Conservation (phyloP, 2,113 vertebrate species). For the Corydoras sp. region DNA sequence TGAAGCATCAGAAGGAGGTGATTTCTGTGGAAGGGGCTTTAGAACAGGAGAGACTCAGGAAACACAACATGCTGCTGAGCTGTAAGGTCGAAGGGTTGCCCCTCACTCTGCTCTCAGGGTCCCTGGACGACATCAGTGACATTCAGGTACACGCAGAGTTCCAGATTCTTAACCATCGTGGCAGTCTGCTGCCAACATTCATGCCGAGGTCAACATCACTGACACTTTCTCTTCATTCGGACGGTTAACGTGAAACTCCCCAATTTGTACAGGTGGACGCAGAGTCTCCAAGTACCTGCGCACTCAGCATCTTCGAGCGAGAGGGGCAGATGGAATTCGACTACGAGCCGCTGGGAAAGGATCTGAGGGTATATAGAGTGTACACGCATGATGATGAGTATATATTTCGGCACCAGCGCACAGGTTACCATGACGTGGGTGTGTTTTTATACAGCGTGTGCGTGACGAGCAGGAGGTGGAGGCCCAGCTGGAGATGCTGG, state of each 20-base stretch:
- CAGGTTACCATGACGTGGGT: not conserved
- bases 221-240: too few relatives aligned
- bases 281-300: slow-evolving; percentile 64
- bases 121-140: slow-evolving; percentile 79
- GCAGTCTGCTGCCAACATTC: too few relatives aligned
- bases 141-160: slow-evolving; percentile 66
- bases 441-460: slow-evolving; percentile 56
- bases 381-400: not conserved
- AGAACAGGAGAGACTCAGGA: slow-evolving; percentile 74
- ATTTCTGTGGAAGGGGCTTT: slow-evolving; percentile 66
- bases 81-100: slow-evolving; percentile 81
- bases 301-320: slow-evolving; percentile 71
- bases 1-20: slow-evolving; percentile 73
- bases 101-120: slow-evolving; percentile 70
- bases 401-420: too few relatives aligned
- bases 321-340: slow-evolving; percentile 77
- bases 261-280: slow-evolving; percentile 64
- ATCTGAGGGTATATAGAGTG: slow-evolving; percentile 66
- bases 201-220: too few relatives aligned
- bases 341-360: slow-evolving; percentile 66
- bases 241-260: not conserved
- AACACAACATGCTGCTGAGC: slow-evolving; percentile 81
- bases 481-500: slow-evolving; percentile 56
- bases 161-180: too few relatives aligned
- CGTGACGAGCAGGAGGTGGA: slow-evolving; percentile 65